Evolutionary conservation across 2,797 vertebrate genomes (phyloP), one percentile per base, ranked within the genome.

Genomic region (Acrossocheilus fasciatus): DNA sequence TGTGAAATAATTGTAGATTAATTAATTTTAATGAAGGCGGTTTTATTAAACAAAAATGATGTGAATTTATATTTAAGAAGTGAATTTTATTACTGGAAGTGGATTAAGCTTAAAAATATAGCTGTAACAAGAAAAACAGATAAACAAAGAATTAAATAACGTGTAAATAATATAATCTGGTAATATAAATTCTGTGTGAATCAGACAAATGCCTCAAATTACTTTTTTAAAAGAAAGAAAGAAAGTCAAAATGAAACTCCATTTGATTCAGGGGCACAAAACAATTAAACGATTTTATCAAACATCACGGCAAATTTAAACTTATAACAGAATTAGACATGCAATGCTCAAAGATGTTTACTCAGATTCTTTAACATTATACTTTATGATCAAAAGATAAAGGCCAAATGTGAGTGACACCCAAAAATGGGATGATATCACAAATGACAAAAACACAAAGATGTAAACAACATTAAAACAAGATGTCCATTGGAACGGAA

Each of bases 371-470:
- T 75, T 52, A 20, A 36, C 54, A 0, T 23, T 39, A 23, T 36
- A 14, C 50, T 57, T 77, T 20, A 54, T 36, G 74, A 54, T 76
- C 10, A 76, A 76, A 52, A 76, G 47, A 54, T 36, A 50, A 50
- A 18, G 43, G 14, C 50, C 17, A 20, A 36, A 6, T 1, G 11
- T 23, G 18, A 20, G 18, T 54, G 47, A 54, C 74, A 36, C 10
- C 52, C 1, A 54, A n/a, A 36, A 34, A 11, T 10, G 17, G n/a
- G 70, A 34, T 1, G 0, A 20, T 11, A 12, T 52, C 2, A 50
- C 15, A 9, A 66, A 66, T 36, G 30, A 36, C 30, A 66, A 34
- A 66, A 34, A 66, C 30, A 34, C 30, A 36, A 23, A 20, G 52
- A 59, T n/a, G 57, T 59, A n/a, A 69, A 69, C 2, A 39, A 18